phyloP scores from a whole-genome alignment of 1,140 invertebrate genomes.

The Drosophila ananassae region DNA sequence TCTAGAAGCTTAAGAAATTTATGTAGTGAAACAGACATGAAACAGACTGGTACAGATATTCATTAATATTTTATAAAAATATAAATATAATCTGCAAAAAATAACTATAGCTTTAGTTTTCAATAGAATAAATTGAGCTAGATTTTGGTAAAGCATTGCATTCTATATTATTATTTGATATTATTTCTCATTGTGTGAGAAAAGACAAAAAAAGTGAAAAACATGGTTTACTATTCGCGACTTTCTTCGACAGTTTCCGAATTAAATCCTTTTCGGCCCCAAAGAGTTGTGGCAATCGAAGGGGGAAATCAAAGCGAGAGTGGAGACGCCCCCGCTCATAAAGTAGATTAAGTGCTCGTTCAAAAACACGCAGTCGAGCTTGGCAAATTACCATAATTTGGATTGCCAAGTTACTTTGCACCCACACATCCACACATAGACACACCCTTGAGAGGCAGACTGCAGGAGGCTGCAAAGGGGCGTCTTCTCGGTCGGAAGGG shows the following conservation, averaged over 20 bases:
- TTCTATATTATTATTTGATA: background rate
- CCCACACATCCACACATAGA: conserved; percentile 5
- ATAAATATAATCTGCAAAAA: too few species aligned
- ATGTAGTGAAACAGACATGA: too few species aligned
- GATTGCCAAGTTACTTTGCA: conserved; percentile 61
- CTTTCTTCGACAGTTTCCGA: background rate
- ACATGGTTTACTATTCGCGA: background rate
- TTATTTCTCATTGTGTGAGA: background rate
- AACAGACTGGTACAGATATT: too few species aligned
- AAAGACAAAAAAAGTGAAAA: background rate
- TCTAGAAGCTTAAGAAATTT: too few species aligned
- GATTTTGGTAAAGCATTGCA: too few species aligned
- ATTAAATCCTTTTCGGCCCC: conserved; percentile 17
- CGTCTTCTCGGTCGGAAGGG: conserved; percentile 27
- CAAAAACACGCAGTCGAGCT: conserved; percentile 58
- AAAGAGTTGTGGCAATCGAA: conserved; percentile 22
- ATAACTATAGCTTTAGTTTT: too few species aligned
- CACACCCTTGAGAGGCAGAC: background rate
- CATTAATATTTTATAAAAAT: too few species aligned
- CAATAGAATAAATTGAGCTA: too few species aligned
- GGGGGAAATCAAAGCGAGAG: conserved; percentile 8
- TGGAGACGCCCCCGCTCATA: conserved; percentile 12
- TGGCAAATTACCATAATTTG: conserved; percentile 65
- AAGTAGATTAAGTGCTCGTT: conserved; percentile 56
- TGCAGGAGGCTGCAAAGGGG: background rate